phyloP scores from a whole-genome alignment of 2,797 vertebrate species.

The Cynopterus sphinx region DNA sequence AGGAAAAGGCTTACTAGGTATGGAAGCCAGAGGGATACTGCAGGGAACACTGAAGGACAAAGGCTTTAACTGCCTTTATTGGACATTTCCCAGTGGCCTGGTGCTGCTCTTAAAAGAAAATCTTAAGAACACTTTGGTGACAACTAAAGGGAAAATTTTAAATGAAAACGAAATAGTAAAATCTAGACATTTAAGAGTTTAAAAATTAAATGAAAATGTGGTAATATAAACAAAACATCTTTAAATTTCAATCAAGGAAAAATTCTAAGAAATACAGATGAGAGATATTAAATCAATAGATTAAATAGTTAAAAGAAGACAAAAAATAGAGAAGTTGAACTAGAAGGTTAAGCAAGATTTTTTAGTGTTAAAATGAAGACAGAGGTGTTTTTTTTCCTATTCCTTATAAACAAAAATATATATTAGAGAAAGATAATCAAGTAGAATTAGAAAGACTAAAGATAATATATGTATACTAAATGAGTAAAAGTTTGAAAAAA shows the following conservation, averaged over 20 bases:
- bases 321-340: neutral
- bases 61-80: neutral
- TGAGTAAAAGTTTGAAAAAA: neutral
- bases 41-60: neutral
- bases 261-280: neutral
- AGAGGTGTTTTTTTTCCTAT: neutral
- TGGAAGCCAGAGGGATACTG: neutral
- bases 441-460: neutral
- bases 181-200: neutral
- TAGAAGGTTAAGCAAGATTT: neutral
- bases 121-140: neutral
- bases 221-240: neutral
- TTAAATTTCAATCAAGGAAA: conserved; percentile 3
- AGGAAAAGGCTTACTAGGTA: neutral
- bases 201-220: neutral
- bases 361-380: neutral
- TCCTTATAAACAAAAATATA: neutral
- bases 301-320: neutral
- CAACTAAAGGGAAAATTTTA: neutral
- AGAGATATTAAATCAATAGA: neutral
- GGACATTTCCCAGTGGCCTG: neutral
- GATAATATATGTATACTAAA: neutral
- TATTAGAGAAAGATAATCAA: neutral
- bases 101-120: neutral
- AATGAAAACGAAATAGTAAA: neutral